Percentiles rank a stretch among this genome's conserved stretches.
Evolutionary conservation across 2,113 vertebrate genomes (phyloP).

Genomic region (Aviceda subcristata): DNA sequence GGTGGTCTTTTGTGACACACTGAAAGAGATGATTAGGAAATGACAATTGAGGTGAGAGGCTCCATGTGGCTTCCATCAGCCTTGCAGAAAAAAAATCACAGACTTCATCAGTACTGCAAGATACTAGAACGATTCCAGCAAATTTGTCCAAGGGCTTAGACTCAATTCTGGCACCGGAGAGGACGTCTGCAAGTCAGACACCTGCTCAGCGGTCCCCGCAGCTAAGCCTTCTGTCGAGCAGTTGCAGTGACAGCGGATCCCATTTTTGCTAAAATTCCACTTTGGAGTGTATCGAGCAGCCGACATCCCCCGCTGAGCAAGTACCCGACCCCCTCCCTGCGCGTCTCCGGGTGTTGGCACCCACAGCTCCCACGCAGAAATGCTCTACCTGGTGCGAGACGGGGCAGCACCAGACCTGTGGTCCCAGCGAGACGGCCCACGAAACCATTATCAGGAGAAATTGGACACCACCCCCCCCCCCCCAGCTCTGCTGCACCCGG

Average conservation of each 20-base stretch:
- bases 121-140: background rate
- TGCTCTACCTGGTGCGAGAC: fast-evolving
- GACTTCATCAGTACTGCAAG: background rate
- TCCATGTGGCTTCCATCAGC: background rate
- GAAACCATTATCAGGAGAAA: background rate
- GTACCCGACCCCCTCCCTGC: fast-evolving
- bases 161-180: background rate
- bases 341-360: fast-evolving
- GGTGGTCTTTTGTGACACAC: background rate
- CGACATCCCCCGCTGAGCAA: background rate
- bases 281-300: fast-evolving
- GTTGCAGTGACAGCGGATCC: background rate
- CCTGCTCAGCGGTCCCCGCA: background rate
- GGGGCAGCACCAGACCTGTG: background rate
- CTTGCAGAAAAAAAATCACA: background rate
- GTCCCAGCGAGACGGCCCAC: fast-evolving
- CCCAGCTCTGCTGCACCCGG: background rate
- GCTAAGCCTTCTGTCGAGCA: background rate
- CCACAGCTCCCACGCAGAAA: background rate
- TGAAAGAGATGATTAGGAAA: background rate
- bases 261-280: background rate
- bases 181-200: background rate
- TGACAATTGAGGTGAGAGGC: background rate
- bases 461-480: fast-evolving
- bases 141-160: background rate